phyloP scores from a whole-genome alignment of 1,140 invertebrate genomes.

The Homalodisca vitripennis region DNA sequence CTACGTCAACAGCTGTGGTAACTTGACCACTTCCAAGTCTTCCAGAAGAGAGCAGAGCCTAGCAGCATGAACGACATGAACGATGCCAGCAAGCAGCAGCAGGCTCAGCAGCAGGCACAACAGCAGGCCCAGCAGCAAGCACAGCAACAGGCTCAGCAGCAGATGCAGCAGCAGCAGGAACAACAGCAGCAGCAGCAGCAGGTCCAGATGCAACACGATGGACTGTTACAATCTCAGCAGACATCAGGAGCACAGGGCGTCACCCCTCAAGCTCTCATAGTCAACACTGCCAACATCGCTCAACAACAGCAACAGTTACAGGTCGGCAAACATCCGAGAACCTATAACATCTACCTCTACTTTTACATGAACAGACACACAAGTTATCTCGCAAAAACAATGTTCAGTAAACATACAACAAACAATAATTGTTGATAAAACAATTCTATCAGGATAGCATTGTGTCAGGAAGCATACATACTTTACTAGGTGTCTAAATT shows the following conservation, averaged over 20 bases:
- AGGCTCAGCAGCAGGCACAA: slow-evolving; percentile 48
- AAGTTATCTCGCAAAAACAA: no score
- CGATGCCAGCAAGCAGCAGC: slow-evolving; percentile 49
- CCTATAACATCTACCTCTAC: no score
- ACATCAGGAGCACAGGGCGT: slow-evolving; percentile 47
- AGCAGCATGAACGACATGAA: slow-evolving; percentile 47
- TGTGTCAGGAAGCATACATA: no score
- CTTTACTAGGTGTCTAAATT: no score
- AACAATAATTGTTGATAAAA: no score
- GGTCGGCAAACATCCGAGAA: neutral
- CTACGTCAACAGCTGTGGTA: no score
- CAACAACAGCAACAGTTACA: slow-evolving; percentile 50
- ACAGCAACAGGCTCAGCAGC: slow-evolving; percentile 47
- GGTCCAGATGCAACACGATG: slow-evolving; percentile 52
- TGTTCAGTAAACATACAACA: no score
- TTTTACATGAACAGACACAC: no score
- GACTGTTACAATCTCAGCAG: slow-evolving; percentile 47
- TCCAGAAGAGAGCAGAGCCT: slow-evolving; percentile 22
- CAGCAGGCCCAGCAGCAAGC: slow-evolving; percentile 50
- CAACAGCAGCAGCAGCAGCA: slow-evolving; percentile 54
- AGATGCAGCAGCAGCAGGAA: slow-evolving; percentile 48
- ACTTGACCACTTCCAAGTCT: no score
- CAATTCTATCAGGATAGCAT: no score
- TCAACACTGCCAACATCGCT: slow-evolving; percentile 49
- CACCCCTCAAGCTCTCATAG: slow-evolving; percentile 44